Conservation (phyloP, 1,140 invertebrate genomes). For the Gerris buenoi region DNA sequence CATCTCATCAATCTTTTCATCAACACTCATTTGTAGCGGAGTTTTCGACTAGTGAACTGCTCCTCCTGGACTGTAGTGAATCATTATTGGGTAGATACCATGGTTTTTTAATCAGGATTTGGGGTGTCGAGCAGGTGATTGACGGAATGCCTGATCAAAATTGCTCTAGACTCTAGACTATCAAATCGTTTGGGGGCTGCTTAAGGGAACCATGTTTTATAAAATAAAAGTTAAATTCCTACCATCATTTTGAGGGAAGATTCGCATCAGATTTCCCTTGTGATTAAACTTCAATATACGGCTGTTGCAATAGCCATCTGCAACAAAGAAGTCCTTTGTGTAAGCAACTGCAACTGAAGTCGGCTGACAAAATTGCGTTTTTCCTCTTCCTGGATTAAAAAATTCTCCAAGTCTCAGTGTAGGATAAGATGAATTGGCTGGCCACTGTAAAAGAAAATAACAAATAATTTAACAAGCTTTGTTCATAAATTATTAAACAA, state of each 20-base stretch:
- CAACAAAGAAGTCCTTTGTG: constrained; percentile 79
- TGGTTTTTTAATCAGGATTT: too few relatives aligned
- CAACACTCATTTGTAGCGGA: too few relatives aligned
- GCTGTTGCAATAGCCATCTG: constrained; percentile 89
- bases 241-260: background rate
- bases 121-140: too few relatives aligned
- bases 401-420: constrained; percentile 23
- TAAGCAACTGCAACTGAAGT: constrained; percentile 68
- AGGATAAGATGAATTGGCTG: constrained; percentile 27
- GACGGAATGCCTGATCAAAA: too few relatives aligned
- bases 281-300: constrained; percentile 70
- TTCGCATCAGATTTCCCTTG: constrained; percentile 35
- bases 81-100: too few relatives aligned
- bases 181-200: too few relatives aligned
- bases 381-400: constrained; percentile 64
- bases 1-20: too few relatives aligned
- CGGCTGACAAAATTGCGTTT: constrained; percentile 81
- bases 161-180: too few relatives aligned
- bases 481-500: background rate
- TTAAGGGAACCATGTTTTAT: too few relatives aligned
- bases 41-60: too few relatives aligned
- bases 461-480: background rate
- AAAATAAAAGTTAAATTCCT: too few relatives aligned
- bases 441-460: constrained; percentile 12
- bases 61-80: too few relatives aligned